phyloP scores from a whole-genome alignment of 2,888 invertebrate genomes.

The Mermis nigrescens region DNA sequence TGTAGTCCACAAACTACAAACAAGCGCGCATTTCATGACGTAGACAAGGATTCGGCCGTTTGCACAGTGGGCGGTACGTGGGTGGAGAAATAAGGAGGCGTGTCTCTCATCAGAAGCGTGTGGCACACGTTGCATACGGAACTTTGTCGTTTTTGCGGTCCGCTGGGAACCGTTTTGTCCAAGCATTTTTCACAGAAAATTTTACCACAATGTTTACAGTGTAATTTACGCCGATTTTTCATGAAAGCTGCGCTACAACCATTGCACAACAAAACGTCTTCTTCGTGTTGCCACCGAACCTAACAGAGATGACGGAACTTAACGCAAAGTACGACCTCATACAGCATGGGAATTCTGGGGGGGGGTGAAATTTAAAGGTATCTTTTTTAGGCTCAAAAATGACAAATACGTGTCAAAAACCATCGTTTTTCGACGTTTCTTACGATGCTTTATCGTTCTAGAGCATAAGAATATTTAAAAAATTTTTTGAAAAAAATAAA shows the following conservation, averaged over 20 bases:
- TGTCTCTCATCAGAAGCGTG: constrained; percentile 56
- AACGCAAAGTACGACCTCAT: too few relatives aligned
- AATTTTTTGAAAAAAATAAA: too few relatives aligned
- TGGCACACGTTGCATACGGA: constrained; percentile 92
- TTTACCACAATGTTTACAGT: constrained; percentile 83
- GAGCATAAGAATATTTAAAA: too few relatives aligned
- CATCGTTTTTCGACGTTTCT: too few relatives aligned
- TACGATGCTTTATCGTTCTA: too few relatives aligned
- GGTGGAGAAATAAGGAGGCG: constrained; percentile 35
- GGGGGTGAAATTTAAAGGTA: too few relatives aligned
- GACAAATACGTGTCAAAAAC: too few relatives aligned
- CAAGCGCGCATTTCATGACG: too few relatives aligned
- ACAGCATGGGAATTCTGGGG: too few relatives aligned
- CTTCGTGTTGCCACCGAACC: constrained; percentile 95
- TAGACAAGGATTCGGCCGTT: too few relatives aligned
- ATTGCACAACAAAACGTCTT: constrained; percentile 73
- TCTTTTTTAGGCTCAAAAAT: too few relatives aligned
- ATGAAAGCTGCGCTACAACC: constrained; percentile 46
- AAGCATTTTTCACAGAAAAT: constrained; percentile 78
- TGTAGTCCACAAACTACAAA: too few relatives aligned
- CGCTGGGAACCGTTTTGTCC: constrained; percentile 56
- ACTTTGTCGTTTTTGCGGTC: constrained; percentile 62
- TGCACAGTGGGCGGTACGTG: not conserved
- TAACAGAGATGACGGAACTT: constrained; percentile 13
- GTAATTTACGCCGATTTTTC: constrained; percentile 34